Conservation (phyloP, 2,113 vertebrate genomes). For the Alligator mississippiensis region DNA sequence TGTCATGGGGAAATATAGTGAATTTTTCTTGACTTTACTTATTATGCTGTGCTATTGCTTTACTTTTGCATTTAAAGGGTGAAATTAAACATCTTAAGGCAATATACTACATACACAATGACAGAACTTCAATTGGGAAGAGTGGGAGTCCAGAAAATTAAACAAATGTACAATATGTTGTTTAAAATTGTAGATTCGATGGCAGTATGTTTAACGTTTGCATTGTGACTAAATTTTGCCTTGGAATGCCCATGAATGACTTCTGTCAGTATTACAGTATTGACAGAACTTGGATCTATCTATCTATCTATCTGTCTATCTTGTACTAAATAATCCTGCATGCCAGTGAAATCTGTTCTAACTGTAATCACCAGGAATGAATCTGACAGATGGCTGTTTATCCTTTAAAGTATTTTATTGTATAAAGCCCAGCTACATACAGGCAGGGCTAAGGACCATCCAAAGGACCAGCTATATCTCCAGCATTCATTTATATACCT, state of each 20-base stretch:
- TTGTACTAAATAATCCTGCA: not conserved
- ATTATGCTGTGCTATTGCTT: not conserved
- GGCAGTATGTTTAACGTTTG: not conserved
- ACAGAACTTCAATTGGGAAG: not conserved
- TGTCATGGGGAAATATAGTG: not conserved
- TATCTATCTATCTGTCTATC: not conserved
- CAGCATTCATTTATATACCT: not conserved
- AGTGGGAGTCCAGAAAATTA: not conserved
- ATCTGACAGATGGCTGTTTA: not conserved
- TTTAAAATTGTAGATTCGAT: not conserved
- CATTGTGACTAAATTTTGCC: not conserved
- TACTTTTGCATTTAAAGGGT: conserved; percentile 1
- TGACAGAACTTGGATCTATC: not conserved
- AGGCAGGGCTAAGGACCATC: not conserved
- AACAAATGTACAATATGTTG: not conserved
- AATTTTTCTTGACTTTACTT: not conserved
- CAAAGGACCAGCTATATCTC: not conserved
- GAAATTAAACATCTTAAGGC: not conserved
- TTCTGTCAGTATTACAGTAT: not conserved
- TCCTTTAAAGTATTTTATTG: not conserved
- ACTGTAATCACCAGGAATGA: not conserved
- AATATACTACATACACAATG: not conserved
- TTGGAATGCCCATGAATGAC: not conserved
- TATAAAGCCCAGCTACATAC: not conserved
- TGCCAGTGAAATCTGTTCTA: not conserved